Evolutionary conservation across 2,113 vertebrate genomes (phyloP), one percentile per base, ranked within the genome.

Genomic region (Bolborhynchus lineola): DNA sequence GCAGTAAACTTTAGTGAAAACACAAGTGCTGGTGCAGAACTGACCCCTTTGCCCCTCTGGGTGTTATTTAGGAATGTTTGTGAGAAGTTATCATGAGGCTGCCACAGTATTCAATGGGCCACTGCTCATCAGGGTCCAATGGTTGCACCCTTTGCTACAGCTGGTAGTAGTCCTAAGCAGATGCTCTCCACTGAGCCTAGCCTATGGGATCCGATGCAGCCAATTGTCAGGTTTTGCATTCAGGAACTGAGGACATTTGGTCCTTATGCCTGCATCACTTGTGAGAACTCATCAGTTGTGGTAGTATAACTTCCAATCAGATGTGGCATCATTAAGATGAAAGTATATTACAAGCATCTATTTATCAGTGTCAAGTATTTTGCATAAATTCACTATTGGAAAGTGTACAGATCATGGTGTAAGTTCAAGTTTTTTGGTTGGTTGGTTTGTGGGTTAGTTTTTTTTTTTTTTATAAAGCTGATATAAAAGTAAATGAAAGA

Each of bases 401-500:
- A 78, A 90, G 25, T 28, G 19, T n/a, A 23, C 7, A 26, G 41
- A 39, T 86, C 0, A 0, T 59, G 31, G 28, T 87, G 39, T 20
- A 87, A 59, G 26, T 94, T 90, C 57, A 81, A 53, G 18, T 20
- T 20, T 35, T 35, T 63, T 50, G 21, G 33, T 35, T 59, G 13
- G 33, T 35, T 59, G 33, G n/a, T 14, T 59, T 53, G 29, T 31
- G 28, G 23, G 49, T 47, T 4, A 12, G 23, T 11, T 23, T 12
- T 63, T 16, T 4, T 10, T n/a, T 21, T 69, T 44, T 78, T 68
- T 2, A 21, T 93, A 77, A 92, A 88, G 52, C 26, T 25, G 13
- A 57, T 91, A 64, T 62, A 82, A 91, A 95, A 84, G 24, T 90
- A 92, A 93, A 93, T 96, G 82, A 91, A 92, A 95, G 88, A 95